Percentiles rank a stretch among this genome's conserved stretches.
These are phyloP conservation scores for Orestias chungarensis DNA, from an alignment of 2,797 vertebrate genomes.

Conservation along the genomic window DNA sequence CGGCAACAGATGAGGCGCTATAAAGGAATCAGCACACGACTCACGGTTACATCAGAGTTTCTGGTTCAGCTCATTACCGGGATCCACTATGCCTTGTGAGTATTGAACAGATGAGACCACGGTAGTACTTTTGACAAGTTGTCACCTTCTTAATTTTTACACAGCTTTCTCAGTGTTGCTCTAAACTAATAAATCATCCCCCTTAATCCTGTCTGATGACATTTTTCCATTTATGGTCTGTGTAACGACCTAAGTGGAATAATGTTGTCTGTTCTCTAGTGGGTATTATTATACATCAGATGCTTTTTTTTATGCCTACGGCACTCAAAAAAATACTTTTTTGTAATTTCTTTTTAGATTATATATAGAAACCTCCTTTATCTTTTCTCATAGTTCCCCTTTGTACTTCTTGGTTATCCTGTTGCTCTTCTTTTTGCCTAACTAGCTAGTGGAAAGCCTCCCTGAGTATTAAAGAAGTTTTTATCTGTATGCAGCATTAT, in stretches of 20 bases:
- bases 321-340: too few species aligned
- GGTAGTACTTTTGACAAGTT: too few species aligned
- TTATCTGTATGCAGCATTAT: background rate
- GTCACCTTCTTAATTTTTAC: background rate
- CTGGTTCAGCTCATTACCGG: conserved; percentile 97
- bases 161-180: background rate
- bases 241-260: background rate
- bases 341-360: too few species aligned
- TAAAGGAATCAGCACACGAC: conserved; percentile 87
- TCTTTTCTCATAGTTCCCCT: too few species aligned
- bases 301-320: too few species aligned
- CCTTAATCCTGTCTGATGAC: background rate
- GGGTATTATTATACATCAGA: too few species aligned
- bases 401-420: background rate
- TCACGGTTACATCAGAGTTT: conserved; percentile 95
- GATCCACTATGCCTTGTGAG: conserved; percentile 98
- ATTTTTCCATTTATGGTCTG: background rate
- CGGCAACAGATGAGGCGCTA: conserved; percentile 93
- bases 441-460: background rate
- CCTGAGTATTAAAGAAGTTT: too few species aligned
- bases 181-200: background rate
- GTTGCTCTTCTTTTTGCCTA: background rate
- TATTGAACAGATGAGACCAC: conserved; percentile 30
- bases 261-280: too few species aligned
- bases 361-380: too few species aligned